Percentiles rank a stretch among this genome's conserved stretches.
Evolutionary conservation across 2,113 vertebrate species (phyloP).

Genomic region (Xerus inauris): DNA sequence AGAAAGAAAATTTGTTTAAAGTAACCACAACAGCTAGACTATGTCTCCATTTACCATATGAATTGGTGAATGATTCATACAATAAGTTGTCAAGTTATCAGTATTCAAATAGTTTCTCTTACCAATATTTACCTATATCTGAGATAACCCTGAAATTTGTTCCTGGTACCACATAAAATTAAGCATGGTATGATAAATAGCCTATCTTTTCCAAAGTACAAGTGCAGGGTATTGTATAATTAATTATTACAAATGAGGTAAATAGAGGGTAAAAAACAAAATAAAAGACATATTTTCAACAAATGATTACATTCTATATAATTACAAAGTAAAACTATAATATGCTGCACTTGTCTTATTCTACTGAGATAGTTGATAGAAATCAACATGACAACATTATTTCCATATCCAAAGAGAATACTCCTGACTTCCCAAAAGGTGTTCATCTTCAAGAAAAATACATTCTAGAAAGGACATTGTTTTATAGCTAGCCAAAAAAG

Average conservation of each 20-base stretch:
- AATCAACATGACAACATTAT: not conserved
- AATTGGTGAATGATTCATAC: not conserved
- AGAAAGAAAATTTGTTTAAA: not conserved
- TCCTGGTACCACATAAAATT: not conserved
- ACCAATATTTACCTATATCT: not conserved
- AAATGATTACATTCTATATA: not conserved
- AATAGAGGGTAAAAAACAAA: not conserved
- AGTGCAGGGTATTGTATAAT: not conserved
- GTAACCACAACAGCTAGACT: not conserved
- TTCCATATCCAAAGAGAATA: slow-evolving; percentile 14
- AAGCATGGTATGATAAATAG: not conserved
- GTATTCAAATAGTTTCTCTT: not conserved
- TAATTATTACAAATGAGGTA: not conserved
- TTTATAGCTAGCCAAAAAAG: not conserved
- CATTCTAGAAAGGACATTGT: not conserved
- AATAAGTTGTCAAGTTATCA: not conserved
- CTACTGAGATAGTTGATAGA: not conserved
- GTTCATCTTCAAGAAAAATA: not conserved
- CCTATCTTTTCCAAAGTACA: not conserved
- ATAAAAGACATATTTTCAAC: not conserved
- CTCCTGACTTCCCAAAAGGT: not conserved
- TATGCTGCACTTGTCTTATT: not conserved
- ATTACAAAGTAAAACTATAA: slow-evolving; percentile 20
- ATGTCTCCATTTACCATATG: not conserved
- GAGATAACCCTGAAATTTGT: not conserved